phyloP scores from a whole-genome alignment of 2,797 vertebrate genomes.

The Fistularia commersonii region DNA sequence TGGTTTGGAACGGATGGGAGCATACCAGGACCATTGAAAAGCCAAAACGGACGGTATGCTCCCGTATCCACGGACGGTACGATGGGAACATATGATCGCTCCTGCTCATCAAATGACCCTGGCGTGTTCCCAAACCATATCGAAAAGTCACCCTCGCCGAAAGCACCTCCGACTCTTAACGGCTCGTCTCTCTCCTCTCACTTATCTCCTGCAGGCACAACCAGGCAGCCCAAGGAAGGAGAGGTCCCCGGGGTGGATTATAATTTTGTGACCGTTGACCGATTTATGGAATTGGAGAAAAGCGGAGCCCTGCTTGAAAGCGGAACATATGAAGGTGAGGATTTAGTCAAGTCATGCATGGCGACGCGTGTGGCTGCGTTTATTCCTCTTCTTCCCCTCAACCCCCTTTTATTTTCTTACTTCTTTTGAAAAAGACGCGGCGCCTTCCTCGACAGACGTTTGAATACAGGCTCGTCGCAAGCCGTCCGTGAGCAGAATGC shows the following conservation, averaged over 20 bases:
- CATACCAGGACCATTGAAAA: too few species aligned
- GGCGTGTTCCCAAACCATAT: too few species aligned
- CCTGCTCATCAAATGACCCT: too few species aligned
- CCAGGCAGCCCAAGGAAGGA: constrained; percentile 97
- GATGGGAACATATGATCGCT: too few species aligned
- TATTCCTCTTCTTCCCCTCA: not conserved
- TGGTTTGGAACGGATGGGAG: too few species aligned
- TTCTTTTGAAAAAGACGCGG: constrained; percentile 2
- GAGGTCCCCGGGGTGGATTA: constrained; percentile 99
- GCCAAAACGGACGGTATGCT: too few species aligned
- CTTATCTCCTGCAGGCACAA: constrained; percentile 83
- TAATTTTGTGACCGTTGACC: constrained; percentile 95
- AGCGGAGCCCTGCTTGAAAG: constrained; percentile 96
- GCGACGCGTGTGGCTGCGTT: constrained; percentile 4
- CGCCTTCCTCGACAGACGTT: constrained; percentile 24
- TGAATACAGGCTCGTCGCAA: constrained; percentile 36
- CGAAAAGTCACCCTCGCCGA: too few species aligned
- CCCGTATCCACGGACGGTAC: too few species aligned
- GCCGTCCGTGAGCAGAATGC: constrained; percentile 2
- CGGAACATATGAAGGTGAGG: constrained; percentile 98
- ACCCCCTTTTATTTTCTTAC: not conserved
- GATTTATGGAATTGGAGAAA: constrained; percentile 98
- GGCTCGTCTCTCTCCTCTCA: constrained; percentile 22
- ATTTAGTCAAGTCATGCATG: constrained; percentile 25
- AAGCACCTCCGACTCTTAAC: too few species aligned